A percentile compares a stretch with the other conserved stretches of the same genome.
These are phyloP conservation scores for Nephila pilipes DNA, from an alignment of 1,140 invertebrate species.

Conservation along the genomic window DNA sequence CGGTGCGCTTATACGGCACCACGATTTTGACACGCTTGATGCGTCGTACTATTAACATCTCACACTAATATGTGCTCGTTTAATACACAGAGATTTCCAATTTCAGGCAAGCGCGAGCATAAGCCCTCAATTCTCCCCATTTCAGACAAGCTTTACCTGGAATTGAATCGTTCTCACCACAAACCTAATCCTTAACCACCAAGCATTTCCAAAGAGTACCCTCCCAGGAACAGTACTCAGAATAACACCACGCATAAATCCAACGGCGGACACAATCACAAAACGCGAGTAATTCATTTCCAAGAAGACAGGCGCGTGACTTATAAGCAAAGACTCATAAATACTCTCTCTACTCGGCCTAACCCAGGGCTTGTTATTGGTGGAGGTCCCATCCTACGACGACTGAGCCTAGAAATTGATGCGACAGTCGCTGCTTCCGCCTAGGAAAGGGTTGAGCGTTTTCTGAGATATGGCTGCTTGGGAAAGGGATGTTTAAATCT, in stretches of 20 bases:
- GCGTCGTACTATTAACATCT: not conserved
- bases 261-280: conserved; percentile 30
- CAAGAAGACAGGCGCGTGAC: conserved; percentile 14
- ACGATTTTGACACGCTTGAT: not conserved
- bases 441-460: not conserved
- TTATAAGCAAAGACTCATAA: not conserved
- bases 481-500: conserved; percentile 56
- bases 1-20: not conserved
- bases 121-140: not conserved
- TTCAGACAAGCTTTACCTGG: not conserved
- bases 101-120: not conserved
- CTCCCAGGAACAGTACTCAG: conserved; percentile 8
- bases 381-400: not conserved
- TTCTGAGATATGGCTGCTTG: conserved; percentile 26
- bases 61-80: not conserved
- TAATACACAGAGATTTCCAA: not conserved
- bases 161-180: not conserved
- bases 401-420: not conserved
- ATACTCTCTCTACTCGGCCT: not conserved
- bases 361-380: not conserved
- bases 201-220: not conserved
- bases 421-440: conserved; percentile 41
- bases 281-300: not conserved
- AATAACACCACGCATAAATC: conserved; percentile 28
- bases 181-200: not conserved